Percentiles rank a stretch among this genome's conserved stretches.
These are phyloP conservation scores for Cyclophora albipunctata DNA, from an alignment of 2,888 invertebrate genomes.

Conservation along the genomic window DNA sequence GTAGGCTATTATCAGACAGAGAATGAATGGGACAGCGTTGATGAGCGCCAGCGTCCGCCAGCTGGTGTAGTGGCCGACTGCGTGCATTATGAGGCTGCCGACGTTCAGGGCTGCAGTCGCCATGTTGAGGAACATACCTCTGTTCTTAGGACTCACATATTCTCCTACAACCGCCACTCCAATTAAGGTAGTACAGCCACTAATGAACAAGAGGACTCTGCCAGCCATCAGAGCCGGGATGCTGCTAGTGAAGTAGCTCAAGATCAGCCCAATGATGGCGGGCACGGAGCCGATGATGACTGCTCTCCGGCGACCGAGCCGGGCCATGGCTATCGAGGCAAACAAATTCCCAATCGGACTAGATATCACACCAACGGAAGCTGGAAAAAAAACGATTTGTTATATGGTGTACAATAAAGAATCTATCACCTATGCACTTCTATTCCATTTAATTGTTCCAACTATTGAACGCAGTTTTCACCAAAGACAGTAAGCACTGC, in stretches of 20 bases:
- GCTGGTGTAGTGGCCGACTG: slow-evolving; percentile 20
- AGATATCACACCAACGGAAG: no score
- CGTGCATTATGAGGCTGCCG: slow-evolving; percentile 21
- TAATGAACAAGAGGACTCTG: slow-evolving; percentile 21
- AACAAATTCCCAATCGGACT: slow-evolving; percentile 2
- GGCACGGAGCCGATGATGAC: slow-evolving; percentile 11
- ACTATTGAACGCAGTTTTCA: no score
- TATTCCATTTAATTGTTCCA: no score
- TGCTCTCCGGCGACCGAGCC: slow-evolving; percentile 4
- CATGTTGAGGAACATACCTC: slow-evolving; percentile 27
- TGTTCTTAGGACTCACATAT: slow-evolving; percentile 21
- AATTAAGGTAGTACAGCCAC: slow-evolving; percentile 17
- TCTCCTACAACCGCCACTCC: slow-evolving; percentile 28
- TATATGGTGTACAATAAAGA: no score
- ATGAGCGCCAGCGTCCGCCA: slow-evolving; percentile 29
- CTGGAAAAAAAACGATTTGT: no score
- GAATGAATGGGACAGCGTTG: slow-evolving; percentile 16
- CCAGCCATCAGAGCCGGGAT: slow-evolving; percentile 25
- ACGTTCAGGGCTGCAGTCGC: slow-evolving; percentile 18
- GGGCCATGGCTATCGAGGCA: slow-evolving; percentile 4
- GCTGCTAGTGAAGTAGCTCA: slow-evolving; percentile 23
- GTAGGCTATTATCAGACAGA: slow-evolving; percentile 13
- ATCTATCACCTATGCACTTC: no score
- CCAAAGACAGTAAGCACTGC: no score
- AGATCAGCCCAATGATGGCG: slow-evolving; percentile 18